Conservation (phyloP, 2,797 vertebrate species). For the Pogoniulus pusillus region DNA sequence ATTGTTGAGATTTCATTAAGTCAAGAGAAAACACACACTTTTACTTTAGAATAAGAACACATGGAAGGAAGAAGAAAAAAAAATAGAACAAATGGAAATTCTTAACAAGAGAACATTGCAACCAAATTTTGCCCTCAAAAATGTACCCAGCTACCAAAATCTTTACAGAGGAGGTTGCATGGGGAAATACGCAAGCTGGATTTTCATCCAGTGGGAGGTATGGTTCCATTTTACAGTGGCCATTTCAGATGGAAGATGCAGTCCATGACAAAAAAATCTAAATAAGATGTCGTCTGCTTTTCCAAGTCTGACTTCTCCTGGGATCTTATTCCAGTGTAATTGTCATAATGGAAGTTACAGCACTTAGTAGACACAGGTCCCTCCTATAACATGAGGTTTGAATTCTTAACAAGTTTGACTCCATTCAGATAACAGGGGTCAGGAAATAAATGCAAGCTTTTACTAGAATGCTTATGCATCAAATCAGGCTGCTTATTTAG, state of each 20-base stretch:
- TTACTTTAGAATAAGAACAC: background rate
- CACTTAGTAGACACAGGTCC: background rate
- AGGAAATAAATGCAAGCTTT: constrained; percentile 3
- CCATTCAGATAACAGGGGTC: constrained; percentile 3
- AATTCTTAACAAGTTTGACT: background rate
- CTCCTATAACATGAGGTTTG: background rate
- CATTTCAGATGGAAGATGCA: background rate
- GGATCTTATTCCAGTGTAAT: background rate
- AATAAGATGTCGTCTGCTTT: background rate
- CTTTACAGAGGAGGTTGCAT: fast-evolving
- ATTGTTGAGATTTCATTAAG: background rate
- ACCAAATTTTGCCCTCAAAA: constrained; percentile 18
- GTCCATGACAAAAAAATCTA: background rate
- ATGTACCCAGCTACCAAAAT: background rate
- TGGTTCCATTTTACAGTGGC: background rate
- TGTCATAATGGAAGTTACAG: background rate
- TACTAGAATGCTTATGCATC: constrained; percentile 17
- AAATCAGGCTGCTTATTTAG: constrained; percentile 36
- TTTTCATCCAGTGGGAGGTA: background rate
- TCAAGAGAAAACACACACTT: background rate
- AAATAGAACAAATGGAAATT: background rate
- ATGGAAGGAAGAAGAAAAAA: background rate
- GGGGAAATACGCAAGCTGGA: background rate
- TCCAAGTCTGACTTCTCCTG: background rate
- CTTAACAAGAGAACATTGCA: background rate